Evolutionary conservation across 2,797 vertebrate species (phyloP), one percentile per base, ranked within the genome.

Genomic region (Macropodus opercularis): DNA sequence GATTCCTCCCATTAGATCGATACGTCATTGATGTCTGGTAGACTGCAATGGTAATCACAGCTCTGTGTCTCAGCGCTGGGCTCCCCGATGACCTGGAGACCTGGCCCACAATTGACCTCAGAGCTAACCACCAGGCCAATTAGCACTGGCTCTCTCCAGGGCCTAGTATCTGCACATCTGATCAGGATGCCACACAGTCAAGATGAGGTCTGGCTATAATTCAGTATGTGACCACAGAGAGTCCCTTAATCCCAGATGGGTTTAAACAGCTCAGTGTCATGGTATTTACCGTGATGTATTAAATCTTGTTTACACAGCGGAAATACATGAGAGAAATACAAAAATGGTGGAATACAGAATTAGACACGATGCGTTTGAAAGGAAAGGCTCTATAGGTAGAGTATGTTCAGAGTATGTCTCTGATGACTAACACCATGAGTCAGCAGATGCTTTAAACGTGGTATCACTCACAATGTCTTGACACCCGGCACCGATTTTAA

Each of bases 101-200:
- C 40, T 74, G 63, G 77, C 81, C 80, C 58, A 57, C 74, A 50
- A 56, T 69, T 84, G 84, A 90, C 78, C 85, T 72, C 36, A 35
- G 38, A n/a, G 71, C 70, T 77, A 83, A 86, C 78, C 79, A 77
- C 71, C 63, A 69, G 44, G 62, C 79, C 83, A 89, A 87, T 90
- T 90, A 89, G 72, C 58, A 68, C 24, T 1, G 41, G 41, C 18
- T 64, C 53, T 69, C 77, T 84, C 70, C 12, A 39, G 74, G 60
- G 72, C 39, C 59, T 47, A 42, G 56, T 75, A 79, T 81, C 72
- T 51, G 56, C 27, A 75, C 71, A 63, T 49, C 41, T 59, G 77
- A 84, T 84, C 68, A 82, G 19, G 62, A 80, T 64, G 61, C 72
- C 69, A 68, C 50, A 58, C 35, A 46, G 46, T 52, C 60, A 68